Percentiles rank a stretch among this genome's conserved stretches.
These are phyloP conservation scores for Thamnophis sirtalis DNA, from an alignment of 2,113 vertebrate genomes.

Conservation along the genomic window DNA sequence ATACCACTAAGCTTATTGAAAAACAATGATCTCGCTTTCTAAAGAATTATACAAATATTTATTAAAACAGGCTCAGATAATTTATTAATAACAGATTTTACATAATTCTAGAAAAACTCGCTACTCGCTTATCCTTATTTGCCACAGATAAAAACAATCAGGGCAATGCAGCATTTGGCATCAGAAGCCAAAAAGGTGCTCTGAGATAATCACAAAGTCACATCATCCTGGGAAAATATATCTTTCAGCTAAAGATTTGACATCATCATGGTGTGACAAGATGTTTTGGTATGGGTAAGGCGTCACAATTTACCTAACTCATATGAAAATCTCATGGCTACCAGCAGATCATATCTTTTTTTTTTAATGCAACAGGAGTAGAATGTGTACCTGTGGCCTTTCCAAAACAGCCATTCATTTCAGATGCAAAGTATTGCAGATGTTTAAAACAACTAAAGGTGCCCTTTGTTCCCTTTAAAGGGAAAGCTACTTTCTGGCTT, in stretches of 20 bases:
- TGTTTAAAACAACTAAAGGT: background rate
- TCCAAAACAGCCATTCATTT: background rate
- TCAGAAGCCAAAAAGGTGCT: background rate
- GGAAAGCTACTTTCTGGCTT: background rate
- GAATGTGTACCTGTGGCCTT: background rate
- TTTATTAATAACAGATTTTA: background rate
- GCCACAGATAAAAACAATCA: background rate
- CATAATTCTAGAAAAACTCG: background rate
- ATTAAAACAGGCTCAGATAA: background rate
- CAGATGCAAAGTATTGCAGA: background rate
- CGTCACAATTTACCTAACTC: background rate
- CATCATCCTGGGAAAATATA: background rate
- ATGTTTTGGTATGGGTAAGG: background rate
- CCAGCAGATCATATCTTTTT: background rate
- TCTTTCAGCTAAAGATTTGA: background rate
- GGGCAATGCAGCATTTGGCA: background rate
- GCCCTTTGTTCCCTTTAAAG: background rate
- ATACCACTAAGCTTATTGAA: background rate
- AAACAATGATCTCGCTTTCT: background rate
- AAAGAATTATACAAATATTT: background rate
- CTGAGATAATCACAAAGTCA: background rate
- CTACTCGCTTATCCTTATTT: background rate
- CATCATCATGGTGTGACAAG: background rate
- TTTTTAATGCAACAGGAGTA: background rate
- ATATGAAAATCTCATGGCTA: background rate